These are phyloP conservation scores for Herpetotheres cachinnans DNA, from an alignment of 2,113 vertebrate species.

Conservation along the genomic window DNA sequence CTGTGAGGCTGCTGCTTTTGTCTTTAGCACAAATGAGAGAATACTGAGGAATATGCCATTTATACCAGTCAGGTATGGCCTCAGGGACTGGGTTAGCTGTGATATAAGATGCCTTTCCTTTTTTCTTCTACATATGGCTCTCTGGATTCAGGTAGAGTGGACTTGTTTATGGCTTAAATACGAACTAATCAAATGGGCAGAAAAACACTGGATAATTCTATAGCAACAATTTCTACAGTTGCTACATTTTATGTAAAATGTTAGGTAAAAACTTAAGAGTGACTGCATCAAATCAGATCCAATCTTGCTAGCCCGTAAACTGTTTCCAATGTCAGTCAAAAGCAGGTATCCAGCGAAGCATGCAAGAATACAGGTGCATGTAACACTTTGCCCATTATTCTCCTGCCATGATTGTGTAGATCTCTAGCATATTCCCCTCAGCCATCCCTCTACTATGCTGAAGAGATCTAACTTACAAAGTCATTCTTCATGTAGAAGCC, in stretches of 20 bases:
- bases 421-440: background rate
- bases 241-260: background rate
- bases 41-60: background rate
- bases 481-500: background rate
- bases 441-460: background rate
- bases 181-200: background rate
- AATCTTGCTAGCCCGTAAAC: background rate
- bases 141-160: background rate
- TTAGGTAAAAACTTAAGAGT: background rate
- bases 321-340: background rate
- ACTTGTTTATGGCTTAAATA: background rate
- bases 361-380: background rate
- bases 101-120: background rate
- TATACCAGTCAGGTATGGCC: background rate
- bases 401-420: background rate
- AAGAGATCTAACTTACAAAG: background rate
- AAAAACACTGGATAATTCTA: background rate
- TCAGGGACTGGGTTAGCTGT: background rate
- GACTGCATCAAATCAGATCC: background rate
- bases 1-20: background rate
- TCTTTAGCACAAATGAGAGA: background rate
- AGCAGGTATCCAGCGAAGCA: background rate
- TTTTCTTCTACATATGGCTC: background rate
- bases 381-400: background rate
- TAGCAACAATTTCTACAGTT: background rate